phyloP scores from a whole-genome alignment of 92 coral and sea anemone species.

The Epizoanthus rinbou region DNA sequence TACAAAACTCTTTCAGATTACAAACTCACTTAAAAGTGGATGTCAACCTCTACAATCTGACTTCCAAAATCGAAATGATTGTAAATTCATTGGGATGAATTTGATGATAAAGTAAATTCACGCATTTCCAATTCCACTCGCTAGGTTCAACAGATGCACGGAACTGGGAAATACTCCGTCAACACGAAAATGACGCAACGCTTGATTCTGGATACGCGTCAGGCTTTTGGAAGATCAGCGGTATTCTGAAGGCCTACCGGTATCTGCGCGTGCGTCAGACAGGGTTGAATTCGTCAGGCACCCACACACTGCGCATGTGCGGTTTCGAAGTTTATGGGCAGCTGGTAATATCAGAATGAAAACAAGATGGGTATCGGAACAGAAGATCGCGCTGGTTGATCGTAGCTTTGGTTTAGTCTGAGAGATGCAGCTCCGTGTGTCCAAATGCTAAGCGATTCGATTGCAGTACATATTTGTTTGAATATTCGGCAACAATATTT shows the following conservation, averaged over 20 bases:
- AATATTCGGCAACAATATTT: too few relatives aligned
- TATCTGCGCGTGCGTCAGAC: constrained; percentile 83
- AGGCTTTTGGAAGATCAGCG: constrained; percentile 70
- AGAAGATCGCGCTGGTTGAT: neutral
- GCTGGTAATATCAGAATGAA: constrained; percentile 48
- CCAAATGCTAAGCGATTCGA: too few relatives aligned
- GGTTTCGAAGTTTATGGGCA: constrained; percentile 79
- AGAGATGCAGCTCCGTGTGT: too few relatives aligned
- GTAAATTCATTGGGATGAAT: too few relatives aligned
- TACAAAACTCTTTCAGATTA: too few relatives aligned
- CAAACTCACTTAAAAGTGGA: too few relatives aligned
- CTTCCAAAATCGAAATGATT: too few relatives aligned
- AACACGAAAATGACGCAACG: constrained; percentile 68
- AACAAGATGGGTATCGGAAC: neutral
- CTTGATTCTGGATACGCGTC: constrained; percentile 68
- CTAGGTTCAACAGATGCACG: constrained; percentile 65
- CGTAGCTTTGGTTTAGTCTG: too few relatives aligned
- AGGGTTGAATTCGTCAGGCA: constrained; percentile 67
- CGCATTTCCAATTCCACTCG: neutral
- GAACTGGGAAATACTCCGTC: constrained; percentile 60
- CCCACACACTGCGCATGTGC: constrained; percentile 64
- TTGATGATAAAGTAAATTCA: neutral
- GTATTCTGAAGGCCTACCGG: constrained; percentile 53
- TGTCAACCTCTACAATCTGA: too few relatives aligned
- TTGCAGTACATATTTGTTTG: too few relatives aligned